Percentiles rank a stretch among this genome's conserved stretches.
These are phyloP conservation scores for Taurulus bubalis DNA, from an alignment of 2,113 vertebrate genomes.

Conservation along the genomic window DNA sequence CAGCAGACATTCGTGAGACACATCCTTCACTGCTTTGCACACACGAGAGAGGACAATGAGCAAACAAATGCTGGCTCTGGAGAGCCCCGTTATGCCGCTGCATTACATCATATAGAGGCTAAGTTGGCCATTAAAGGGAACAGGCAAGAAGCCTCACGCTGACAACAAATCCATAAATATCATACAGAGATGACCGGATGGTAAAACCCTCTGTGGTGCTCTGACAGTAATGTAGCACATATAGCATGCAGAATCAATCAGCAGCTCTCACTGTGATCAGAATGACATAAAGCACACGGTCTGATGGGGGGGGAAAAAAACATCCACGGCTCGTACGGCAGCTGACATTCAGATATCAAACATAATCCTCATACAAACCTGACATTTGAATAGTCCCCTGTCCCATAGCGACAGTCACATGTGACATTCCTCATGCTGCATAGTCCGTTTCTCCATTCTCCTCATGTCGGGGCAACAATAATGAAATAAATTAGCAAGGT, in stretches of 20 bases:
- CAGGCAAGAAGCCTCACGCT: conserved; percentile 54
- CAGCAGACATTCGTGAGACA: conserved; percentile 13
- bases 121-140: conserved; percentile 75
- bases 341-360: conserved; percentile 75
- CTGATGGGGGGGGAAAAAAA: conserved; percentile 32
- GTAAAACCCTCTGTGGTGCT: conserved; percentile 33
- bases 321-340: conserved; percentile 43
- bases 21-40: conserved; percentile 41
- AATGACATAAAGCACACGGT: conserved; percentile 49
- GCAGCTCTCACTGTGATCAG: conserved; percentile 39
- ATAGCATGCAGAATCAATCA: conserved; percentile 50
- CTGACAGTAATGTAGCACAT: conserved; percentile 41
- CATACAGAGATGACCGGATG: conserved; percentile 58
- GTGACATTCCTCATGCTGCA: conserved; percentile 88
- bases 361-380: conserved; percentile 86
- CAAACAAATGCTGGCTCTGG: conserved; percentile 41
- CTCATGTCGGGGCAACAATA: conserved; percentile 81
- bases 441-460: conserved; percentile 88
- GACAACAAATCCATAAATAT: conserved; percentile 77
- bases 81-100: conserved; percentile 61
- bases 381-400: conserved; percentile 84
- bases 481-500: conserved; percentile 68
- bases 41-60: conserved; percentile 50
- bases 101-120: conserved; percentile 71
- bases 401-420: conserved; percentile 90